A percentile compares a stretch with the other conserved stretches of the same genome.
Evolutionary conservation across 1,140 invertebrate species (phyloP).

Genomic region (Temnothorax nylanderi): DNA sequence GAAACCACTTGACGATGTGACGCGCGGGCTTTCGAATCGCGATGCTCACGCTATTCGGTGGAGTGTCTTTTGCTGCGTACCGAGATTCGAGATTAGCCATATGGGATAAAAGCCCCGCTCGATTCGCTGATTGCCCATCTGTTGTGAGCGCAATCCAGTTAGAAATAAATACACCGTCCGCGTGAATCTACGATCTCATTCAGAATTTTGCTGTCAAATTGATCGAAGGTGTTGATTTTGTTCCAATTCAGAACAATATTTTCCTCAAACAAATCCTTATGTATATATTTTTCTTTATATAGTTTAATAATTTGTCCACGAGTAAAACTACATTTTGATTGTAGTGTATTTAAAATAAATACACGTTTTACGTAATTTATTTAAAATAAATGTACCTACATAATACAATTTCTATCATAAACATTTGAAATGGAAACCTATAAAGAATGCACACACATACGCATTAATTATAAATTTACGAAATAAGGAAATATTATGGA

Average conservation of each 20-base stretch:
- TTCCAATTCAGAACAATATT: not conserved
- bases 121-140: not conserved
- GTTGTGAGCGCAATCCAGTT: slow-evolving; percentile 27
- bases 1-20: slow-evolving; percentile 67
- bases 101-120: not conserved
- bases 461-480: not conserved
- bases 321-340: not conserved
- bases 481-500: not conserved
- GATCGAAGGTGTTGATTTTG: not conserved
- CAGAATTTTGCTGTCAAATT: not conserved
- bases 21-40: slow-evolving; percentile 64
- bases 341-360: not conserved
- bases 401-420: not conserved
- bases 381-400: not conserved
- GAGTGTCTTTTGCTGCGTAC: slow-evolving; percentile 1
- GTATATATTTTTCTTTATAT: not conserved
- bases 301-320: not conserved
- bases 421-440: not conserved
- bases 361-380: not conserved
- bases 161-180: slow-evolving; percentile 12
- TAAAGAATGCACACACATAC: slow-evolving; percentile 1
- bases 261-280: not conserved
- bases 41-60: slow-evolving; percentile 68
- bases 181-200: not conserved
- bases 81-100: slow-evolving; percentile 45